Evolutionary conservation across 2,797 vertebrate species (phyloP), one percentile per base, ranked within the genome.

Genomic region (Notamacropus eugenii): DNA sequence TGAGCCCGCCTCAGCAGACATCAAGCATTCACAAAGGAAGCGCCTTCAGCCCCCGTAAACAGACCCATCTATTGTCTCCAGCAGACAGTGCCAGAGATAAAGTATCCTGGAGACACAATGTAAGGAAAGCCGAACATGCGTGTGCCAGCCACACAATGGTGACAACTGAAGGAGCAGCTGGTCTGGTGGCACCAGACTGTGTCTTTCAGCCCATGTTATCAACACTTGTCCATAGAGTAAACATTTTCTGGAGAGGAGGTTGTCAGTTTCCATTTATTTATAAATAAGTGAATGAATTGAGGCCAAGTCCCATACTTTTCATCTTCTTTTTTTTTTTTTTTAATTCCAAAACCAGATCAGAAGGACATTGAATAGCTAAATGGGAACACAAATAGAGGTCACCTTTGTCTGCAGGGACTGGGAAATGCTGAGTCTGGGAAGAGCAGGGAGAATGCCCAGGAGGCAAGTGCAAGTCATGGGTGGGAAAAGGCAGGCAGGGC

Each of bases 201-300:
- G 98, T 98, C 98, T 98, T 98, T 99, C 98, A 98, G 95, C 40
- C 96, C 92, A 0, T 95, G 97, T 97, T 98, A 98, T 98, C 98
- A 97, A 97, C 98, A 97, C 95, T 98, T 98, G 97, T 95, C 98
- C 98, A 95, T 52, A 74, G 0, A 96, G 94, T 92, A 96, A 98
- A 97, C 6, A 0, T 91, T 96, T 91, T 93, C 96, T 95, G 97
- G 98, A 97, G 97, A 97, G 97, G 93, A 1, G 16, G 96, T 97
- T 98, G 98, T 98, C 97, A 1, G 96, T 97, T 98, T 94, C 95
- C 98, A 98, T 98, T 98, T 98, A 97, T 94, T 97, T 97, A 98
- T 98, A 97, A 97, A 96, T 96, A 98, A 94, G 97, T 96, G 91
- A 98, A 97, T 95, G 95, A 97, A 94, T 96, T 95, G 96, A 92